A percentile compares a stretch with the other conserved stretches of the same genome.
These are phyloP conservation scores for Orussus abietinus DNA, from an alignment of 1,140 invertebrate genomes.

Conservation along the genomic window DNA sequence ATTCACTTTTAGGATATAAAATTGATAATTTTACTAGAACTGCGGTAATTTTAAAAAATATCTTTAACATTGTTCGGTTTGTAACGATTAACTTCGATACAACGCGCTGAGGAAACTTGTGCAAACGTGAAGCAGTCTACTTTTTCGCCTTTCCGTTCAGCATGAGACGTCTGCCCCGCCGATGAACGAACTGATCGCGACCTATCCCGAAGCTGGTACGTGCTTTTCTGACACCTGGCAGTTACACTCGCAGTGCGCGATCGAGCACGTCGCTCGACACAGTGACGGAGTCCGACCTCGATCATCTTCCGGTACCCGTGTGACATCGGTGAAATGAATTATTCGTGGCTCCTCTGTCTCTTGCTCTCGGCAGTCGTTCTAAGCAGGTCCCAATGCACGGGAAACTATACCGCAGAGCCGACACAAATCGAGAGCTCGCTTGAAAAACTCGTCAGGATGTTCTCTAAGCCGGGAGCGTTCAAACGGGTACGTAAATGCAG, in stretches of 20 bases:
- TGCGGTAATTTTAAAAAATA: no score
- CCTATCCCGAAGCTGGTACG: no score
- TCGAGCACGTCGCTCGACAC: conserved; percentile 10
- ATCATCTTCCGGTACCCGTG: neutral
- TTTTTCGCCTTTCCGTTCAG: no score
- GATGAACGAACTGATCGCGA: no score
- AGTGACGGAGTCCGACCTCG: conserved; percentile 15
- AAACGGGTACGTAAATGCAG: conserved; percentile 33
- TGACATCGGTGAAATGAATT: conserved; percentile 2
- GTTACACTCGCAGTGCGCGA: neutral
- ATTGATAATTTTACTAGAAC: no score
- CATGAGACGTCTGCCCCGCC: no score
- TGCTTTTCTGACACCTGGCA: neutral
- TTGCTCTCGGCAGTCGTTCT: conserved; percentile 1
- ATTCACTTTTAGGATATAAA: no score
- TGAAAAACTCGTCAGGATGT: conserved; percentile 47
- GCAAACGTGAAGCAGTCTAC: no score
- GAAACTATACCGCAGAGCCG: conserved; percentile 21
- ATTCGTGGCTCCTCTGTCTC: conserved; percentile 7
- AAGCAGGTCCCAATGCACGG: neutral
- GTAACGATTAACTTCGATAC: no score
- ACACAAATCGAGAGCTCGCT: conserved; percentile 35
- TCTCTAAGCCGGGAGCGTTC: conserved; percentile 50
- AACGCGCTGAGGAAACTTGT: no score
- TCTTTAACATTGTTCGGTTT: no score